Conservation (phyloP, 2,113 vertebrate species). For the Onychorhynchus coronatus region DNA sequence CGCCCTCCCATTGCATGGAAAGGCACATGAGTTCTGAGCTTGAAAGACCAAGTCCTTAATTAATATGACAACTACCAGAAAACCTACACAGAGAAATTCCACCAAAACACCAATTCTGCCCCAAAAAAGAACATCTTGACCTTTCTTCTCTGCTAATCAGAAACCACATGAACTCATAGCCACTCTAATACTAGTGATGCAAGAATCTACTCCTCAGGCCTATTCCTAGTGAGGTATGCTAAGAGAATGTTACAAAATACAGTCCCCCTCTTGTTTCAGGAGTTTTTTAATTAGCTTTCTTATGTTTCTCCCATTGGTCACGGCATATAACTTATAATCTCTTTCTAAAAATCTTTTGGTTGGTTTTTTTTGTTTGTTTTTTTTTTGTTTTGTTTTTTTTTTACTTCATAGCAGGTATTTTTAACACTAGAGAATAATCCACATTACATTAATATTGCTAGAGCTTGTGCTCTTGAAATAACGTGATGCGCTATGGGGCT, state of each 20-base stretch:
- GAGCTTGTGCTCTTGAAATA: neutral
- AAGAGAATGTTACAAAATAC: neutral
- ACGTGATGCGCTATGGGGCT: fast-evolving
- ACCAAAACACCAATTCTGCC: neutral
- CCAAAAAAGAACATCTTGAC: neutral
- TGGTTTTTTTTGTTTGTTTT: too few species aligned
- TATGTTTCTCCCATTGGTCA: neutral
- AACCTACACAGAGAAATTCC: neutral
- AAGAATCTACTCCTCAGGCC: neutral
- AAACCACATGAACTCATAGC: neutral
- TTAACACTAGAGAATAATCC: neutral
- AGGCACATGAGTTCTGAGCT: neutral
- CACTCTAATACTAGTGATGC: neutral
- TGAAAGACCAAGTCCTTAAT: neutral
- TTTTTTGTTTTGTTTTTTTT: neutral
- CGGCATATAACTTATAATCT: neutral
- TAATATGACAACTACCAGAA: neutral
- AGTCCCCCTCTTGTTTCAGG: neutral
- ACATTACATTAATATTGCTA: neutral
- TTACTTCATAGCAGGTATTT: neutral
- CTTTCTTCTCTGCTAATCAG: neutral
- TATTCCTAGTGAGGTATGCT: neutral
- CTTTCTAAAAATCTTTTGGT: too few species aligned
- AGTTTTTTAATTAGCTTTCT: neutral
- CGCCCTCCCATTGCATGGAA: neutral